Evolutionary conservation across 2,888 invertebrate species (phyloP).

Genomic region (Autographa pulchrina): DNA sequence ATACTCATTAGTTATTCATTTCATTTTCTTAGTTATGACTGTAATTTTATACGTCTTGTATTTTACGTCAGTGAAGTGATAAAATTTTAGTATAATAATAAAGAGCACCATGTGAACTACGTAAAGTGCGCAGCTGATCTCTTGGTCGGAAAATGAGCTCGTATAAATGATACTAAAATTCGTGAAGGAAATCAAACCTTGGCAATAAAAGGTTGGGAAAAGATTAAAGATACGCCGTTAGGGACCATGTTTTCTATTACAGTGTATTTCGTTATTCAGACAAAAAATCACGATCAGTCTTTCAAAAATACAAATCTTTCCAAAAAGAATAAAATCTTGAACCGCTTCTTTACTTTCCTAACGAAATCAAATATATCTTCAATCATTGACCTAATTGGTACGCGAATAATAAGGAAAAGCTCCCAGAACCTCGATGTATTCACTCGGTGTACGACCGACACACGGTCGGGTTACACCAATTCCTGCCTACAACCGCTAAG

Average conservation of each 20-base stretch:
- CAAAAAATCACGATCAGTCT: neutral
- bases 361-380: neutral
- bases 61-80: conserved; percentile 68
- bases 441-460: too few relatives aligned
- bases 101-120: conserved; percentile 56
- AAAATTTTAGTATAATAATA: conserved; percentile 68
- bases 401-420: neutral
- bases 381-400: neutral
- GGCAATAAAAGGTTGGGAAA: conserved; percentile 38
- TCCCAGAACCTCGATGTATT: neutral
- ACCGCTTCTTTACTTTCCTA: too few relatives aligned
- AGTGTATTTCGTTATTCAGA: neutral
- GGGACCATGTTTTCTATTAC: neutral
- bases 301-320: too few relatives aligned
- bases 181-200: conserved; percentile 35
- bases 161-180: conserved; percentile 48
- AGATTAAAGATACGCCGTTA: conserved; percentile 30
- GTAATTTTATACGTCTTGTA: conserved; percentile 72
- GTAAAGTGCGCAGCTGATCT: conserved; percentile 57
- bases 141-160: conserved; percentile 38
- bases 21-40: conserved; percentile 78
- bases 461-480: conserved; percentile 17
- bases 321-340: neutral
- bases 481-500: conserved; percentile 35
- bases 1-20: conserved; percentile 84